A percentile compares a stretch with the other conserved stretches of the same genome.
phyloP scores from a whole-genome alignment of 2,888 invertebrate genomes.

The Macrostomum cliftonense region DNA sequence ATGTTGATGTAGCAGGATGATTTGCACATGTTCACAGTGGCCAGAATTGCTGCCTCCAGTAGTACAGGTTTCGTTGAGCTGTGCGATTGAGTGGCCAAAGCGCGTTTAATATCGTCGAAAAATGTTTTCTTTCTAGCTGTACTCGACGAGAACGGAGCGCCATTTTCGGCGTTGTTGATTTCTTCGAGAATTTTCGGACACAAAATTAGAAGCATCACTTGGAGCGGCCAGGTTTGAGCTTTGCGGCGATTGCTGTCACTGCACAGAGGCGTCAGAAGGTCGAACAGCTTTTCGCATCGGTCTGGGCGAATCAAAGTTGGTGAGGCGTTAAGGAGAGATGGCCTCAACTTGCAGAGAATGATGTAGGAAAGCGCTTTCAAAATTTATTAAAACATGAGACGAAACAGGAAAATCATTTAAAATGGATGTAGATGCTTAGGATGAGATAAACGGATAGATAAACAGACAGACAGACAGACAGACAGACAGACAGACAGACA shows the following conservation, averaged over 20 bases:
- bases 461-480: no score
- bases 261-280: conserved; percentile 67
- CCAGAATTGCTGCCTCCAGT: conserved; percentile 70
- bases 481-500: no score
- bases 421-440: no score
- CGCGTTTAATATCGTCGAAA: conserved; percentile 54
- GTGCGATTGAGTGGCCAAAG: conserved; percentile 42
- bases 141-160: conserved; percentile 59
- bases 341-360: no score
- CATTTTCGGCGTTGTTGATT: conserved; percentile 73
- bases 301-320: no score
- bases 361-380: no score
- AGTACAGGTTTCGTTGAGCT: conserved; percentile 61
- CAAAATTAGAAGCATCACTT: conserved; percentile 76
- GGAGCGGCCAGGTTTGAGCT: conserved; percentile 77
- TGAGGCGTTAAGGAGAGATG: no score
- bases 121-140: conserved; percentile 60
- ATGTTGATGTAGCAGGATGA: conserved; percentile 77
- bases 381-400: no score
- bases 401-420: no score
- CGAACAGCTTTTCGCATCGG: conserved; percentile 71
- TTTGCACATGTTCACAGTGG: conserved; percentile 87
- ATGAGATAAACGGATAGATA: no score
- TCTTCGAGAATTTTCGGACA: conserved; percentile 88
- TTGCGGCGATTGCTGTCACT: conserved; percentile 61